Base-by-base conservation (phyloP, 2,888 invertebrate species). In the Ceratothoa steindachneri region DNA sequence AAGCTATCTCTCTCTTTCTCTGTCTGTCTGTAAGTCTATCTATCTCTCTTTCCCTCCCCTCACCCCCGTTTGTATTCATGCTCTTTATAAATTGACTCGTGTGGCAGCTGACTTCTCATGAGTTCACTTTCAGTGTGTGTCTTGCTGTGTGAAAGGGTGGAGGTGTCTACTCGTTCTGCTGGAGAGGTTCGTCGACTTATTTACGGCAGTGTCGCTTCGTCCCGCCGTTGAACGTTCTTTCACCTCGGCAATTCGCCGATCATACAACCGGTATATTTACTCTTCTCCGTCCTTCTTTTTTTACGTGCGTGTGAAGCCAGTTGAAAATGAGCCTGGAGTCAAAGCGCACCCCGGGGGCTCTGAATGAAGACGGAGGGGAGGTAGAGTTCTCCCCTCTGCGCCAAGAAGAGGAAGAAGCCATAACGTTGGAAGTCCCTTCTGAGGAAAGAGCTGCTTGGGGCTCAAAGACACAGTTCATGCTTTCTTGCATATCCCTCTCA, bases 401-500 rank as follows among this genome's bases (percentile, higher is more conserved):
- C 29, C 76, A 76, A 27, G 80, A 80, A 15, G 80, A 80, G 1
- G 73, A 74, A 9, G 80, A 74, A 19, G 76, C 74, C 0, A 74
- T 74, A 53, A 80, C 74, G 19, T 72, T 74, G 30, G 77, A 74
- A 22, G 75, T 77, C 12, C 74, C 74, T 7, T 27, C 60, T 24
- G 74, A 71, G 55, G 80, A 80, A 52, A 60, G 80, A 2, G 80
- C 80, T 2, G 77, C 77, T 15, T 80, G 80, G 80, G 77, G 80
- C 22, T 77, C 76, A 30, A 80, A 80, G 68, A 75, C 74, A 72
- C 80, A 89, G 83, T 89, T 89, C 81, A 84, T 89, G 64, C 88
- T 89, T 82, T 88, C 88, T 1, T 89, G 88, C 81, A 88, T 89
- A 80, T 88, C 88, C 81, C 85, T 89, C 31, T 88, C 89, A 22